Conservation (phyloP, 2,113 vertebrate genomes). For the Bolborhynchus lineola region DNA sequence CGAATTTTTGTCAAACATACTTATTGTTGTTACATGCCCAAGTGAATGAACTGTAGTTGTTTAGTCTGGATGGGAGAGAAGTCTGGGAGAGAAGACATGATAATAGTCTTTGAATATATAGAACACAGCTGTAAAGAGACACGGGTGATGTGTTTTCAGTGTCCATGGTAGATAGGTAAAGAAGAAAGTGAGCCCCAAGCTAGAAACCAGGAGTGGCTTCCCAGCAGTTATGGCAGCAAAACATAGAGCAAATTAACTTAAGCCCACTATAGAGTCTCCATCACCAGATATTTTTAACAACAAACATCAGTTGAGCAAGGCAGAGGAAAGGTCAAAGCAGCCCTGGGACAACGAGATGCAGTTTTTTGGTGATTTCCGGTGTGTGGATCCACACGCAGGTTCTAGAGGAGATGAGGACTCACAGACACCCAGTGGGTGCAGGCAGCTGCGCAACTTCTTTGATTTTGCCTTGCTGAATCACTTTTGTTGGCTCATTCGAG, state of each 20-base stretch:
- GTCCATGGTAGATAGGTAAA: background rate
- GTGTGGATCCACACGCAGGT: background rate
- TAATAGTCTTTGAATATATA: background rate
- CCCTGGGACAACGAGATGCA: background rate
- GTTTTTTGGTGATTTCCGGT: background rate
- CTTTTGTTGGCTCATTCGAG: background rate
- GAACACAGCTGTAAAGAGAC: background rate
- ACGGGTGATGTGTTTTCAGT: background rate
- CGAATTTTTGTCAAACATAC: slow-evolving; percentile 25
- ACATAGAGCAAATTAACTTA: background rate
- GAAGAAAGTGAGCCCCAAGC: background rate
- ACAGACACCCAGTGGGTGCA: rapidly evolving
- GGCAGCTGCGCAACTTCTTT: background rate
- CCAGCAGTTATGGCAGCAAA: background rate
- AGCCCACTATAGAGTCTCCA: background rate
- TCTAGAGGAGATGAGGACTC: background rate
- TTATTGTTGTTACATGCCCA: background rate
- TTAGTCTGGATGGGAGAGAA: slow-evolving; percentile 30
- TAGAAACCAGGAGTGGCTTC: background rate
- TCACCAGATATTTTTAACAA: background rate
- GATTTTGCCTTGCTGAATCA: background rate
- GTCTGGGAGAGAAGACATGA: background rate
- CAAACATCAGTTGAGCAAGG: background rate
- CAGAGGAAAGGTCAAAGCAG: background rate
- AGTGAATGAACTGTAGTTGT: background rate